Conservation (phyloP, 2,888 invertebrate genomes). For the Chirona hameri region DNA sequence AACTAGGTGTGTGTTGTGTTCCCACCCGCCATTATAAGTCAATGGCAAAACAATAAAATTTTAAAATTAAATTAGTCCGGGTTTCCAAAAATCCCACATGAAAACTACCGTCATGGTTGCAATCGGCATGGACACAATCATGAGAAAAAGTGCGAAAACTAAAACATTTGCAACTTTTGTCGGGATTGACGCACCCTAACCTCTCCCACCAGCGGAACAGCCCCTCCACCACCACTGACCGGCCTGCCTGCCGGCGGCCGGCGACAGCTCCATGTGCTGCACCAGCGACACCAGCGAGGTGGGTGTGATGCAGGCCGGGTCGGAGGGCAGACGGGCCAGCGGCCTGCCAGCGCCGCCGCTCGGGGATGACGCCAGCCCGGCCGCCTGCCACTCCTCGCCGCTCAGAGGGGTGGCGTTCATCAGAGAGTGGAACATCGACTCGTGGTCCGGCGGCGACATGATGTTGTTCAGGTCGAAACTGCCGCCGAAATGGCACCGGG, state of each 20-base stretch:
- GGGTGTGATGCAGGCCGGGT: not conserved
- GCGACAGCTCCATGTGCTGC: not conserved
- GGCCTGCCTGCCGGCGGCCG: too few species aligned
- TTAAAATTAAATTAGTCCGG: too few species aligned
- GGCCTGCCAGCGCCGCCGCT: not conserved
- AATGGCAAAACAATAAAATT: too few species aligned
- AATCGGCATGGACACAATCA: too few species aligned
- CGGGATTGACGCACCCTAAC: too few species aligned
- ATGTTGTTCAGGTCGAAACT: slow-evolving; percentile 6
- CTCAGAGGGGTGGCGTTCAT: not conserved
- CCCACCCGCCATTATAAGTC: too few species aligned
- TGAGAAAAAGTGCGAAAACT: too few species aligned
- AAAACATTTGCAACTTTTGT: too few species aligned
- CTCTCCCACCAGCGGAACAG: too few species aligned
- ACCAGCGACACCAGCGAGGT: not conserved
- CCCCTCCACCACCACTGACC: not conserved
- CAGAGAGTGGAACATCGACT: not conserved
- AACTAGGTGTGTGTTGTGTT: too few species aligned
- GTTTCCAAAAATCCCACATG: too few species aligned
- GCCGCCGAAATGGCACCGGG: not conserved
- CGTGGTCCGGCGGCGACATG: slow-evolving; percentile 22
- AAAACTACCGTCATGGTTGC: too few species aligned
- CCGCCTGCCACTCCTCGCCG: not conserved
- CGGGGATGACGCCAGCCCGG: not conserved
- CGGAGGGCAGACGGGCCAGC: not conserved